A percentile compares a stretch with the other conserved stretches of the same genome.
These are phyloP conservation scores for Trididemnum clinides DNA, from an alignment of 23 tunicate species.

Conservation along the genomic window DNA sequence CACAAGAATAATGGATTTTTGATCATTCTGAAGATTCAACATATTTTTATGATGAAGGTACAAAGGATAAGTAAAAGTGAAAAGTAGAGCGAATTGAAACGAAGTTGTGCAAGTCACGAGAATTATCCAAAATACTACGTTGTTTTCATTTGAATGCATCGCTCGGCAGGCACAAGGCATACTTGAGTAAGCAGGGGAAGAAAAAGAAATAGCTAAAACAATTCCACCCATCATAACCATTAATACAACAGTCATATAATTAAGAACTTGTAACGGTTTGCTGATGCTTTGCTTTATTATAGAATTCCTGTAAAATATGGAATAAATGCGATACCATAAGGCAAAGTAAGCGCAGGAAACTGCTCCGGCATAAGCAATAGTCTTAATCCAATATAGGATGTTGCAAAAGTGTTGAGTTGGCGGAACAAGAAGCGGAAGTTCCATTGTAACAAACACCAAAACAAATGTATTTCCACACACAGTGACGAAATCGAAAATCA, in stretches of 20 bases:
- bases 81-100: not conserved
- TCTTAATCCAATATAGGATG: conserved; percentile 13
- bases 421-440: not conserved
- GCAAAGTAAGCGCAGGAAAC: not conserved
- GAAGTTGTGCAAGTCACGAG: not conserved
- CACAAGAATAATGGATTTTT: not conserved
- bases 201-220: not conserved
- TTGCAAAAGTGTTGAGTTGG: not conserved
- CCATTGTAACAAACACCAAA: not conserved
- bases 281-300: not conserved
- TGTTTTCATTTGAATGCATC: not conserved
- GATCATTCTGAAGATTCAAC: not conserved
- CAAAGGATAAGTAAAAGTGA: conserved; percentile 24
- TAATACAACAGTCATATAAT: not conserved
- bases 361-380: not conserved
- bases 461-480: not conserved
- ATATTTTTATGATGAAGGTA: conserved; percentile 30
- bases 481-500: not conserved
- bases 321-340: conserved; percentile 4
- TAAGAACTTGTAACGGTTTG: not conserved
- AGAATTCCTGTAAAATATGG: not conserved
- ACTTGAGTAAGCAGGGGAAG: not conserved
- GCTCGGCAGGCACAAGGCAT: not conserved
- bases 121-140: not conserved
- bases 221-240: not conserved